Evolutionary conservation across 2,113 vertebrate species (phyloP).

Genomic region (Ia io): DNA sequence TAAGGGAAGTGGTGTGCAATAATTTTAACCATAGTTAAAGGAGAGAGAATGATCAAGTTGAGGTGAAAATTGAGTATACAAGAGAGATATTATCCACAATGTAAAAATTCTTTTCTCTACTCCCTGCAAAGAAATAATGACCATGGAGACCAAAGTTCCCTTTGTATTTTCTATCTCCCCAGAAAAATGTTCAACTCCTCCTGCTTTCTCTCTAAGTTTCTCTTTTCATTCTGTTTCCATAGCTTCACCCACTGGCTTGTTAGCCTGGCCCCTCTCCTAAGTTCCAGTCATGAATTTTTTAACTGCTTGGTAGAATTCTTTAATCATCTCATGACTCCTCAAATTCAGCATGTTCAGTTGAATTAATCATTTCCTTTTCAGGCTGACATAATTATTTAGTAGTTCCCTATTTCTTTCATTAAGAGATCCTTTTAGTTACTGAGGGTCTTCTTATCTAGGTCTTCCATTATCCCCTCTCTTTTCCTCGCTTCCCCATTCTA

Average conservation of each 20-base stretch:
- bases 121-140: not conserved
- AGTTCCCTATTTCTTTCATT: not conserved
- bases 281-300: constrained; percentile 42
- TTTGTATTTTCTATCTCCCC: not conserved
- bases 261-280: not conserved
- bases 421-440: not conserved
- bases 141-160: not conserved
- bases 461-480: not conserved
- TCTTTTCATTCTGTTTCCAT: constrained; percentile 25
- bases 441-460: not conserved
- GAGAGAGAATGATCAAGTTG: not conserved
- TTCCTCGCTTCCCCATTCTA: not conserved
- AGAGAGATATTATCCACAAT: not conserved
- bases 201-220: not conserved
- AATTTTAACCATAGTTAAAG: not conserved
- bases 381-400: not conserved
- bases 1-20: not conserved
- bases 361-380: constrained; percentile 15
- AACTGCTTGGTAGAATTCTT: constrained; percentile 10
- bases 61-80: not conserved
- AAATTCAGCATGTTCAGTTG: not conserved
- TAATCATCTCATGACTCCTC: not conserved
- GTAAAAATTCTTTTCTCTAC: not conserved
- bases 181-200: not conserved
- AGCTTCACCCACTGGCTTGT: not conserved